phyloP scores from a whole-genome alignment of 2,113 vertebrate species.

The Varanus komodoensis region DNA sequence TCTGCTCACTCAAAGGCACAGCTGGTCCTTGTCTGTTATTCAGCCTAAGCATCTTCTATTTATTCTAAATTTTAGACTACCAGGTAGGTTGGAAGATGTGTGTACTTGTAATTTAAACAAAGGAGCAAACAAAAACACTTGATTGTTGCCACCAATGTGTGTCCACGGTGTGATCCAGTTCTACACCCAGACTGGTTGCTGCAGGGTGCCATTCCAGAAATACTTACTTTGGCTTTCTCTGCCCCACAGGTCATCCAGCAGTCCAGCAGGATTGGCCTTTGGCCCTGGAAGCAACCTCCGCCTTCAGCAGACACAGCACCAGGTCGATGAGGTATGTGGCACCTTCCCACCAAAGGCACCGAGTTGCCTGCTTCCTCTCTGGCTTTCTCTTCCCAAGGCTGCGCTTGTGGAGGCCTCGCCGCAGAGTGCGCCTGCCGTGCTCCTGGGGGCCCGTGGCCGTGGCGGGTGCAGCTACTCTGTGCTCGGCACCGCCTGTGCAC shows the following conservation, averaged over 20 bases:
- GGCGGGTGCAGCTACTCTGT: background rate
- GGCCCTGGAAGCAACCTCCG: constrained; percentile 73
- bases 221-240: constrained; percentile 14
- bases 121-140: too few species aligned
- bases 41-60: background rate
- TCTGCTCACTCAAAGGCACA: background rate
- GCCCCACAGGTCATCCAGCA: constrained; percentile 72
- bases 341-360: rapidly evolving
- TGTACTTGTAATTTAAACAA: too few species aligned
- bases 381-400: too few species aligned
- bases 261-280: constrained; percentile 54
- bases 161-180: background rate
- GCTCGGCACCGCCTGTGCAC: too few species aligned
- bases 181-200: background rate
- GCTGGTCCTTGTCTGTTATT: background rate
- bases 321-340: constrained; percentile 83
- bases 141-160: background rate
- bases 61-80: background rate
- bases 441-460: too few species aligned
- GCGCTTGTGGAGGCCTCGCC: too few species aligned
- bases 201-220: background rate
- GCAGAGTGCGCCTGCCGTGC: background rate
- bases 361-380: background rate
- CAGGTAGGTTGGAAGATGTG: too few species aligned
- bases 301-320: constrained; percentile 83